Evolutionary conservation across 2,888 invertebrate species (phyloP).

Genomic region (Perizoma affinitatum): DNA sequence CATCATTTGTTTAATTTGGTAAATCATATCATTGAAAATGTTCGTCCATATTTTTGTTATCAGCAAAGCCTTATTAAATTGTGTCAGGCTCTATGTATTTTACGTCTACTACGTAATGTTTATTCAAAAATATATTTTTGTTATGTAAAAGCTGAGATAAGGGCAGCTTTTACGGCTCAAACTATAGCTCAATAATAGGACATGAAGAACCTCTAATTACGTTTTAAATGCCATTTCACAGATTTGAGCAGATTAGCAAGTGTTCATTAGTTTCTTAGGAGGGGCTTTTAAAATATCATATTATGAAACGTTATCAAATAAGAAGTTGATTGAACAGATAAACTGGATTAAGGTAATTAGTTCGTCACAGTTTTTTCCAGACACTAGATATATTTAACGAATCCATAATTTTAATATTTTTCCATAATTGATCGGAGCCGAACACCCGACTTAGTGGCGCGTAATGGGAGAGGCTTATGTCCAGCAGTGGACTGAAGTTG

Average conservation of each 20-base stretch:
- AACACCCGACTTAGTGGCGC: too few relatives aligned
- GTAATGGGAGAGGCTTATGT: too few relatives aligned
- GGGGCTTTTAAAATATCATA: too few relatives aligned
- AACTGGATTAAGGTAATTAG: conserved; percentile 4
- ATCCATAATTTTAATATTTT: too few relatives aligned
- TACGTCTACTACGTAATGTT: not conserved
- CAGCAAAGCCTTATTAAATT: conserved; percentile 14
- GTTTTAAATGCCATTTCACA: conserved; percentile 4
- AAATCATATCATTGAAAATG: conserved; percentile 19
- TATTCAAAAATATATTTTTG: too few relatives aligned
- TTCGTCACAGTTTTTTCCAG: not conserved
- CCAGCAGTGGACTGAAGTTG: too few relatives aligned
- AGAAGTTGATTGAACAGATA: conserved; percentile 1
- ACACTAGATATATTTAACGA: not conserved
- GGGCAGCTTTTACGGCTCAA: conserved; percentile 3
- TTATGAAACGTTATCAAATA: conserved; percentile 1
- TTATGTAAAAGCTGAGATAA: too few relatives aligned
- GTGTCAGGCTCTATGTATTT: conserved; percentile 10
- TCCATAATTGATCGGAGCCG: too few relatives aligned
- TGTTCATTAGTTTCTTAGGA: conserved; percentile 6
- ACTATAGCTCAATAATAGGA: conserved; percentile 7
- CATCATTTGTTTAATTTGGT: conserved; percentile 19
- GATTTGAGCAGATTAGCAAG: not conserved
- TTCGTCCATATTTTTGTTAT: conserved; percentile 19
- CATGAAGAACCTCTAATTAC: conserved; percentile 12